phyloP scores from a whole-genome alignment of 2,797 vertebrate genomes.

The Crocidura indochinensis region DNA sequence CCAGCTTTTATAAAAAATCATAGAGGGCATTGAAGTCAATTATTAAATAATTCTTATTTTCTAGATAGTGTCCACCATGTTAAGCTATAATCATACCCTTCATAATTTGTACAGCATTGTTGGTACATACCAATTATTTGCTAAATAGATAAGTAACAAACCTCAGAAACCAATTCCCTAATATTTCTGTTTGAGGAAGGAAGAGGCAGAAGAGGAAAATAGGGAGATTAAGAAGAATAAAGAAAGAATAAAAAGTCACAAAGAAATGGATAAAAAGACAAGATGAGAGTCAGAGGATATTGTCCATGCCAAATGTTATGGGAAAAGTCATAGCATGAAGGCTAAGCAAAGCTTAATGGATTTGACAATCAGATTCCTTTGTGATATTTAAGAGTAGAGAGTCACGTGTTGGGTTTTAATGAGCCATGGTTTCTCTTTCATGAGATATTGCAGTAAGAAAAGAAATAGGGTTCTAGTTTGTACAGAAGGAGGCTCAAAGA shows the following conservation, averaged over 20 bases:
- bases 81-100: too few relatives aligned
- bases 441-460: not conserved
- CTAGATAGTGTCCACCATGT: too few relatives aligned
- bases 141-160: not conserved
- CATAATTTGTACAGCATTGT: too few relatives aligned
- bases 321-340: not conserved
- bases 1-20: too few relatives aligned
- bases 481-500: not conserved
- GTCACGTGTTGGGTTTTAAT: not conserved
- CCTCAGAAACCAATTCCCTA: not conserved
- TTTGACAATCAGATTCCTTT: not conserved
- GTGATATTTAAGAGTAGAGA: not conserved
- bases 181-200: not conserved
- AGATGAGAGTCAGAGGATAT: too few relatives aligned
- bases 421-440: not conserved
- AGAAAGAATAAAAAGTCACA: too few relatives aligned
- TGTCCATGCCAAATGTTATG: not conserved
- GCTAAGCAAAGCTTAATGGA: too few relatives aligned
- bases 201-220: not conserved
- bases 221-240: not conserved
- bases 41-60: too few relatives aligned
- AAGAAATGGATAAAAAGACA: too few relatives aligned
- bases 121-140: too few relatives aligned
- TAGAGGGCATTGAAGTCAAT: too few relatives aligned
- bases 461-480: not conserved